Evolutionary conservation across 2,113 vertebrate species (phyloP).

Genomic region (Odobenus rosmarus): DNA sequence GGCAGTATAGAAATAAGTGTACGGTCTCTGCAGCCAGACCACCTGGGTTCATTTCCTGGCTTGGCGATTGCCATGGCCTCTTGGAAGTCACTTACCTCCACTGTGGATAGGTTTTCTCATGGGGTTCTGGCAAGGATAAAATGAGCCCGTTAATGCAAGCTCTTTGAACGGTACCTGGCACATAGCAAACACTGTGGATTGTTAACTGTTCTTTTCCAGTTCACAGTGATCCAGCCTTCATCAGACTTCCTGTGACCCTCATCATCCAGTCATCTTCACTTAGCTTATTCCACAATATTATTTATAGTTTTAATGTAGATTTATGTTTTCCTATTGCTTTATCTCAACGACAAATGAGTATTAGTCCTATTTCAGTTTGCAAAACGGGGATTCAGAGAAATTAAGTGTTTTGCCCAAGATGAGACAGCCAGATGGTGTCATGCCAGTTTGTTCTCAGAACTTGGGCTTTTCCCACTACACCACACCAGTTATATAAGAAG

Average conservation of each 20-base stretch:
- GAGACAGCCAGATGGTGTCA: neutral
- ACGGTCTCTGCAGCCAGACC: neutral
- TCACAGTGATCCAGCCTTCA: neutral
- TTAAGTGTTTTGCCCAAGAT: neutral
- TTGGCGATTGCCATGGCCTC: neutral
- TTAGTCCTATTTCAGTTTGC: neutral
- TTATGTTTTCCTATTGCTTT: conserved; percentile 11
- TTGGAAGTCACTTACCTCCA: neutral
- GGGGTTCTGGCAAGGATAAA: neutral
- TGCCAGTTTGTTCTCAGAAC: conserved; percentile 15
- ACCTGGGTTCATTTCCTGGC: neutral
- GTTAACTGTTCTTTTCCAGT: neutral
- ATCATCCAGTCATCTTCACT: neutral
- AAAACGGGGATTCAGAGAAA: neutral
- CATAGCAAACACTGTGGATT: neutral
- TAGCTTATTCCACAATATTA: neutral
- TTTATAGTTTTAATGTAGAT: neutral
- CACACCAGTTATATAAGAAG: neutral
- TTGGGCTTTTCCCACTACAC: neutral
- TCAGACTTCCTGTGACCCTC: neutral
- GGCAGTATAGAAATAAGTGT: neutral
- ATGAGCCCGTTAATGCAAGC: neutral
- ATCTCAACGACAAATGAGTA: neutral
- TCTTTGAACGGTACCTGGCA: neutral
- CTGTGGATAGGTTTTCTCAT: neutral